Conservation (phyloP, 2,888 invertebrate genomes). For the Rambutsinella grinnellia region DNA sequence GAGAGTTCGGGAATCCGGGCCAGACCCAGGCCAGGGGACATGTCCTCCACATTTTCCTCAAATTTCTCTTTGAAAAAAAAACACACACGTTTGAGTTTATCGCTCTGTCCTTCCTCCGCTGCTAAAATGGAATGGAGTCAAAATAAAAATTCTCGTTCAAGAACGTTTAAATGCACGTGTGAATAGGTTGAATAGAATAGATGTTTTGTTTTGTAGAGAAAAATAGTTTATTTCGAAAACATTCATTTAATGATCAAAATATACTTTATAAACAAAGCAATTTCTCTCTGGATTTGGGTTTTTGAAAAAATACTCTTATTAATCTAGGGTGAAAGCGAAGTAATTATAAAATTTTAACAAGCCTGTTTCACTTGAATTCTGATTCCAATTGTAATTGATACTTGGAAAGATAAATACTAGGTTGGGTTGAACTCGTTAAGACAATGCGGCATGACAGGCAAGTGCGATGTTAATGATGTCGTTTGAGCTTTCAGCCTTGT, state of each 20-base stretch:
- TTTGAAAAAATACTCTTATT: too few relatives aligned
- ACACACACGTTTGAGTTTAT: too few relatives aligned
- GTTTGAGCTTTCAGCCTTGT: not conserved
- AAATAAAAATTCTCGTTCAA: too few relatives aligned
- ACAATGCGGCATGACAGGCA: not conserved
- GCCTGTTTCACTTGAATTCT: not conserved
- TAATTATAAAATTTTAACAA: not conserved
- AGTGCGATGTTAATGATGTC: not conserved
- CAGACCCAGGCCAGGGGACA: conserved; percentile 15
- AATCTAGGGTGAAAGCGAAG: too few relatives aligned
- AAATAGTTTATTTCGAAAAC: too few relatives aligned
- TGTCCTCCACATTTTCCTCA: conserved; percentile 8
- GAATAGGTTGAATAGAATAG: not conserved
- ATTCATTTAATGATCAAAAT: too few relatives aligned
- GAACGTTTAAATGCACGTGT: conserved; percentile 33
- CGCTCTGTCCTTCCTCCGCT: too few relatives aligned
- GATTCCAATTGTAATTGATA: not conserved
- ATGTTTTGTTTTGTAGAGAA: too few relatives aligned
- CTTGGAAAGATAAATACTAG: not conserved
- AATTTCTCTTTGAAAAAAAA: conserved; percentile 12
- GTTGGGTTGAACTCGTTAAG: not conserved
- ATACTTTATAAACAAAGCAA: too few relatives aligned
- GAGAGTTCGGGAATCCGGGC: conserved; percentile 18
- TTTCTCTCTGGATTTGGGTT: too few relatives aligned
- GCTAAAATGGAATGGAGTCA: too few relatives aligned